phyloP scores from a whole-genome alignment of 2,888 invertebrate species.

The Octodonta nipae region DNA sequence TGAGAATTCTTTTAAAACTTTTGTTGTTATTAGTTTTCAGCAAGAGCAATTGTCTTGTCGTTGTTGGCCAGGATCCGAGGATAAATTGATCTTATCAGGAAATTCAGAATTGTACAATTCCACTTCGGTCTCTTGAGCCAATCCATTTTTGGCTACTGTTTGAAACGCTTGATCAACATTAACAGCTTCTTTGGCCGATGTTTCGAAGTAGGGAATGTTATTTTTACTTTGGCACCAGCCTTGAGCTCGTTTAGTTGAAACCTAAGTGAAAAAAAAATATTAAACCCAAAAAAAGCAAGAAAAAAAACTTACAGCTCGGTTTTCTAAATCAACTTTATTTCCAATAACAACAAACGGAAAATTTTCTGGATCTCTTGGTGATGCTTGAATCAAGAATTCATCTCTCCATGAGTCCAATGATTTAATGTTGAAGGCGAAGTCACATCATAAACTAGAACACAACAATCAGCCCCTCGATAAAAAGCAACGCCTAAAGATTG shows the following conservation, averaged over 20 bases:
- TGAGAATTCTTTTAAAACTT: no score
- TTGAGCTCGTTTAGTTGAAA: constrained; percentile 78
- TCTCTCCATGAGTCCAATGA: constrained; percentile 98
- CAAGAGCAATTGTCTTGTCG: no score
- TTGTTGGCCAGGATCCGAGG: no score
- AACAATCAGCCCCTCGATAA: constrained; percentile 98
- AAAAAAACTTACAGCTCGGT: no score
- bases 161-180: no score
- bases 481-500: constrained; percentile 98
- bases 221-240: constrained; percentile 99
- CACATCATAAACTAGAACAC: constrained; percentile 97
- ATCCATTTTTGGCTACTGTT: no score
- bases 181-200: constrained; percentile 97
- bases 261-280: no score
- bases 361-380: constrained; percentile 95
- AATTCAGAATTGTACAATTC: no score
- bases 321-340: constrained; percentile 65
- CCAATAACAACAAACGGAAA: constrained; percentile 98
- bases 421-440: constrained; percentile 97
- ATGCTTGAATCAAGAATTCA: constrained; percentile 90
- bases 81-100: no score
- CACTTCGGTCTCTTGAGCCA: no score
- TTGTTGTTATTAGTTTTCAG: no score
- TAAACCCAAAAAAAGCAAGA: no score
- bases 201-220: constrained; percentile 98